A percentile compares a stretch with the other conserved stretches of the same genome.
Conservation (phyloP, 2,113 vertebrate genomes). For the Cyphomyrus discorhynchus region DNA sequence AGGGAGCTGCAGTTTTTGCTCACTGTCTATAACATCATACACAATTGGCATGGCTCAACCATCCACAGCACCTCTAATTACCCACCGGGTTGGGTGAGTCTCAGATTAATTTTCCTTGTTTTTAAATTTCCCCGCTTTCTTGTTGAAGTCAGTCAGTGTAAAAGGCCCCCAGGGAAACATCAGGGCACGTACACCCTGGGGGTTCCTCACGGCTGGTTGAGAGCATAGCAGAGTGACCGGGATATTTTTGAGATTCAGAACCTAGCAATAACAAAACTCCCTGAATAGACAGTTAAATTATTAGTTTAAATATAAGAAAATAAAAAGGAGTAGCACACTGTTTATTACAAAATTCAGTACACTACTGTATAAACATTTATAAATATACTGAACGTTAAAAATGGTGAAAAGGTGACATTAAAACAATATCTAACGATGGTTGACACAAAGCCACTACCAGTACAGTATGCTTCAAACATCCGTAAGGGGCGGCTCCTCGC, state of each 20-base stretch:
- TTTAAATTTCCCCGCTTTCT: not conserved
- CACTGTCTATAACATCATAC: not conserved
- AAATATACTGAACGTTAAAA: too few relatives aligned
- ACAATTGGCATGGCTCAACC: not conserved
- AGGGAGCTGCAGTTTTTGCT: not conserved
- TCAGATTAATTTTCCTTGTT: not conserved
- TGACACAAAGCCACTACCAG: too few relatives aligned
- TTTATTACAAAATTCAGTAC: too few relatives aligned
- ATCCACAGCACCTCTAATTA: not conserved
- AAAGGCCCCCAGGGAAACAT: not conserved
- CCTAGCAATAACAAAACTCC: not conserved
- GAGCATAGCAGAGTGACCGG: not conserved
- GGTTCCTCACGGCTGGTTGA: not conserved
- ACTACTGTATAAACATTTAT: too few relatives aligned
- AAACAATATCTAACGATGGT: too few relatives aligned
- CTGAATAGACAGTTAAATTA: not conserved
- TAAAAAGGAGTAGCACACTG: not conserved
- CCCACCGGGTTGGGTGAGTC: not conserved
- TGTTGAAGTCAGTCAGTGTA: not conserved
- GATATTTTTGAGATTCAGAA: not conserved
- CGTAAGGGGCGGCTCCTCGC: too few relatives aligned
- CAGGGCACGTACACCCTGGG: not conserved
- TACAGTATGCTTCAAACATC: too few relatives aligned
- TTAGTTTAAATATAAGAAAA: not conserved
- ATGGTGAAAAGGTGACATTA: too few relatives aligned